These are phyloP conservation scores for Myiotriccus ornatus DNA, from an alignment of 2,797 vertebrate genomes.

Conservation along the genomic window DNA sequence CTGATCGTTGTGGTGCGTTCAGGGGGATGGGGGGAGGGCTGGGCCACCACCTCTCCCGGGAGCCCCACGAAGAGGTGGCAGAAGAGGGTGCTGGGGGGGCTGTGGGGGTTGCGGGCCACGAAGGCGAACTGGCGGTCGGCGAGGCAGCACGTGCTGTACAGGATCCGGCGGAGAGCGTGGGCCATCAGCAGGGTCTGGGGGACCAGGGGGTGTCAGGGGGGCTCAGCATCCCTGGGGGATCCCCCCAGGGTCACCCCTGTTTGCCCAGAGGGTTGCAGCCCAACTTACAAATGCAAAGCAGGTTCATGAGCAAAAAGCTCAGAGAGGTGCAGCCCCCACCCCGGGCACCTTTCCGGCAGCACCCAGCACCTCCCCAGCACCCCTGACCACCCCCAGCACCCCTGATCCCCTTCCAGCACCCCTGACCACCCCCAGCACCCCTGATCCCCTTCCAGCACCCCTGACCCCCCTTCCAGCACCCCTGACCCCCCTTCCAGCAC, in stretches of 20 bases:
- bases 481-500: neutral
- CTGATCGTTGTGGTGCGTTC: neutral
- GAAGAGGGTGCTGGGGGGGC: constrained; percentile 80
- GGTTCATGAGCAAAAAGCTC: neutral
- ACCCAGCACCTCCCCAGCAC: neutral
- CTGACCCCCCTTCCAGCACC: neutral
- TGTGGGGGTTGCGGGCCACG: constrained; percentile 88
- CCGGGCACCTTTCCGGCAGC: neutral
- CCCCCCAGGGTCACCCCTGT: too few relatives aligned
- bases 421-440: neutral
- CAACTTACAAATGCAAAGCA: neutral
- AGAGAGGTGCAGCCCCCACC: neutral
- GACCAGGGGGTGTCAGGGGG: neutral
- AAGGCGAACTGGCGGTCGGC: constrained; percentile 88
- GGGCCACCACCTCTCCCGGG: constrained; percentile 72
- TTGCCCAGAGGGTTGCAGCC: neutral
- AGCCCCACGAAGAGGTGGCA: constrained; percentile 90
- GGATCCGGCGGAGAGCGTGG: constrained; percentile 87
- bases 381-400: neutral
- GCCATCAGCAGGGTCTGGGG: constrained; percentile 91
- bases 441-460: neutral
- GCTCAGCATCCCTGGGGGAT: neutral
- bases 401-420: too few relatives aligned
- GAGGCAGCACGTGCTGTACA: constrained; percentile 84
- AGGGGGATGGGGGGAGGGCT: rapidly evolving